phyloP scores from a whole-genome alignment of 1,140 invertebrate species.

The Plodia interpunctella region DNA sequence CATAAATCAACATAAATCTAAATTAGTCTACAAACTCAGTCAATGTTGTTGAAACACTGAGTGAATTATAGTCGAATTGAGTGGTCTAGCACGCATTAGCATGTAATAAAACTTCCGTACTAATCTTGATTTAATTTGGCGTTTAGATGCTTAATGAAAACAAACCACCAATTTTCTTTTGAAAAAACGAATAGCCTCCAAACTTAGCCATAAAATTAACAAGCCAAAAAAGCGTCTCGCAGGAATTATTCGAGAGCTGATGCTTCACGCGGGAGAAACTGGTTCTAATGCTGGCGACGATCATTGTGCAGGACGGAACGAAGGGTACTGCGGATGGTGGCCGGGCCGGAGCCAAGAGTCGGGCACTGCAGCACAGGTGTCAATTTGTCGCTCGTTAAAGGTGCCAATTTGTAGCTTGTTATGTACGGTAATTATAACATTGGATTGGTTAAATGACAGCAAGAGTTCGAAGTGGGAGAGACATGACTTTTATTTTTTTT shows the following conservation, averaged over 20 bases:
- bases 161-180: constrained; percentile 21
- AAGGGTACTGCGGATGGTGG: background rate
- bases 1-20: too few species aligned
- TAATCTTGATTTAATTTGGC: too few species aligned
- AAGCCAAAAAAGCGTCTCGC: constrained; percentile 24
- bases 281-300: background rate
- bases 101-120: too few species aligned
- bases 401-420: background rate
- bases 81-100: too few species aligned
- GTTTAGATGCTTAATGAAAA: background rate
- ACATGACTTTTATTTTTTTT: background rate
- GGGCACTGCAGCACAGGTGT: background rate
- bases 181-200: constrained; percentile 23
- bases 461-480: background rate
- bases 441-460: background rate
- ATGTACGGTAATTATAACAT: background rate
- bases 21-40: too few species aligned
- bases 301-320: background rate
- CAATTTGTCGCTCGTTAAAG: background rate
- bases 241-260: constrained; percentile 14
- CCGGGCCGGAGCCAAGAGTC: background rate
- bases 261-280: background rate
- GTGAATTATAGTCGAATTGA: too few species aligned
- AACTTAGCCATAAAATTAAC: constrained; percentile 26
- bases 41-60: too few species aligned